These are phyloP conservation scores for Drosophila mauritiana DNA, from an alignment of 1,140 invertebrate genomes.

Conservation along the genomic window DNA sequence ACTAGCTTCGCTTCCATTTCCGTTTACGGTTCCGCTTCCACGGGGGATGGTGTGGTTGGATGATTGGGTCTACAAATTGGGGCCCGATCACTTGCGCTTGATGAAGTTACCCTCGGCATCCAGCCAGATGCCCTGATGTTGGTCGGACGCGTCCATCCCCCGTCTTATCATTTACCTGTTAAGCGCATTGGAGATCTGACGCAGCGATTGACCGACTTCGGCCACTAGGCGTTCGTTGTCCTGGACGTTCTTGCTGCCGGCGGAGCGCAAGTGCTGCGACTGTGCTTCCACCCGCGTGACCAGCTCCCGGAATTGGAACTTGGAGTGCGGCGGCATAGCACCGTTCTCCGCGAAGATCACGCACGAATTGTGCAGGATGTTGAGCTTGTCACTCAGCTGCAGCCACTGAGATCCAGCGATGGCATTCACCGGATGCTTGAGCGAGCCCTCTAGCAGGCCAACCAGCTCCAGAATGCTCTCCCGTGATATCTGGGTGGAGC, in stretches of 20 bases:
- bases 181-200: conserved; percentile 92
- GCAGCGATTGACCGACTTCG: conserved; percentile 92
- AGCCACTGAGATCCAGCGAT: conserved; percentile 90
- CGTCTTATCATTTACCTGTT: conserved; percentile 88
- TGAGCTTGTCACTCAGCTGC: conserved; percentile 94
- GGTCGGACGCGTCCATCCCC: conserved; percentile 70
- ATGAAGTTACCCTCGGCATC: conserved; percentile 83
- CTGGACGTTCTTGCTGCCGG: conserved; percentile 89
- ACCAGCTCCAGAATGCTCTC: conserved; percentile 90
- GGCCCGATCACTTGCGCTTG: conserved; percentile 63
- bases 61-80: conserved; percentile 22
- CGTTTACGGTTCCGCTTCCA: conserved; percentile 15
- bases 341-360: conserved; percentile 88
- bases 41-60: conserved; percentile 69
- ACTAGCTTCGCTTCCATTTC: conserved; percentile 9
- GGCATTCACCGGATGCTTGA: conserved; percentile 87
- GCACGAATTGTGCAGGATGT: conserved; percentile 91
- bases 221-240: conserved; percentile 89
- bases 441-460: conserved; percentile 88
- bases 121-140: conserved; percentile 67
- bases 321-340: conserved; percentile 92
- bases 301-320: conserved; percentile 95
- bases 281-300: conserved; percentile 92
- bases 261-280: conserved; percentile 90
- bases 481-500: conserved; percentile 85